Base-by-base conservation (phyloP, 2,113 vertebrate species). In the Coregonus clupeaformis region DNA sequence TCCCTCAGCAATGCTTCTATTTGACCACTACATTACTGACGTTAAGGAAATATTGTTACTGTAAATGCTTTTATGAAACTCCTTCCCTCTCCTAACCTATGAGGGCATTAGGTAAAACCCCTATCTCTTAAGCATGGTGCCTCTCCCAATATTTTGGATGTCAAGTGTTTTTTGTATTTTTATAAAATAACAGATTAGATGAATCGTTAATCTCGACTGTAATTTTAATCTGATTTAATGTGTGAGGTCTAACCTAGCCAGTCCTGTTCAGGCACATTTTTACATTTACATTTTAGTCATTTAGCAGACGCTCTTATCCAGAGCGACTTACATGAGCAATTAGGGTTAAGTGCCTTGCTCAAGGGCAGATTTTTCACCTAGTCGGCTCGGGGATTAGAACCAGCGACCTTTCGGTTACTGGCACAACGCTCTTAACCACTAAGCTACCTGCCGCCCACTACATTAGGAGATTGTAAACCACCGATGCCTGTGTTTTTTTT, bases 41-140 rank as follows among this genome's bases (percentile, higher is more conserved):
- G 82, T 77, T 83, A 79, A 83, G 3, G 3, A 49, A 52, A 16
- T 86, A 87, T 68, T 87, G 85, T 89, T 86, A 86, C 83, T 85
- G 45, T 85, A 83, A 3, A 9, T 7, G 2, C 6, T n/a, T 9
- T 36, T 81, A 69, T 80, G 78, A 70, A 76, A 36, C 12, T 47
- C 68, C 71, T 84, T 62, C 27, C n/a, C 29, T 6, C 67, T 71
- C 71, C 29, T 84, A 85, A 89, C 86, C 68, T 88, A 4, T 1
- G 74, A 67, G 75, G 18, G 73, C 67, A 76, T 80, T 82, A 78
- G 80, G 75, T 85, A 72, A 85, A 71, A 72, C 52, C 20, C 9
- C 64, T 73, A 79, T 85, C 57, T 60, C 57, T 60, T 22, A 60
- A 60, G 57, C 57, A 60, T 22, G n/a, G 88, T 86, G 86, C 64